Base-by-base conservation (phyloP, 2,888 invertebrate species). In the Tryphoninae sp. region DNA sequence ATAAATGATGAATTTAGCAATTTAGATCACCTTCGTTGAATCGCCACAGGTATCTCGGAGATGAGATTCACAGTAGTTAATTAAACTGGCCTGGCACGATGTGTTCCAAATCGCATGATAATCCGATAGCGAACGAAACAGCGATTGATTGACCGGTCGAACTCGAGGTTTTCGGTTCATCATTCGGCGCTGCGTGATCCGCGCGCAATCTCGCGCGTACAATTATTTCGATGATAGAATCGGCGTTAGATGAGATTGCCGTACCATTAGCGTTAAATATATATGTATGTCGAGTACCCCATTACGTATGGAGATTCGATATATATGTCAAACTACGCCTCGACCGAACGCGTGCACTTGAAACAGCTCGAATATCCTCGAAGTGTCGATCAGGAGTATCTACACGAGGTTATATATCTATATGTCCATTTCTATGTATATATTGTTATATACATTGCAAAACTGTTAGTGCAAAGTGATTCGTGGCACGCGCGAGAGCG, bases 271-370 rank as follows among this genome's bases (percentile, higher is more conserved):
- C 53, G 42, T 71, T 11, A 67, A 23, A 74, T 62, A 74, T 80
- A 79, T 82, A 86, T 86, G 84, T 86, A 84, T 85, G 85, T 85
- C 85, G 85, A 84, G 86, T 82, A 80, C 78, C 78, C 84, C 82
- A 86, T 87, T 82, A 86, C 86, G 84, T 86, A 84, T 85, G 85
- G 73, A 40, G 64, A 45, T 23, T 9, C 22, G 19, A 7, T 9
- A 45, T 45, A 42, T 76, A 69, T 61, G 16, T 55, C 65, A 72
- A 77, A 79, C 77, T 83, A 68, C 76, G 61, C n/a, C 42, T 42
- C 42, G 53, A 55, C 19, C 55, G 77, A 69, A 69, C 55, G 62
- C 55, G 62, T 69, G 55, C 59, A 45, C 55, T 55, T 53, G 33
- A 78, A 78, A 64, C 58, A 64, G 62, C 58, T 33, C 51, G 42